Conservation (phyloP, 2,797 vertebrate genomes). For the Phoebastria nigripes region DNA sequence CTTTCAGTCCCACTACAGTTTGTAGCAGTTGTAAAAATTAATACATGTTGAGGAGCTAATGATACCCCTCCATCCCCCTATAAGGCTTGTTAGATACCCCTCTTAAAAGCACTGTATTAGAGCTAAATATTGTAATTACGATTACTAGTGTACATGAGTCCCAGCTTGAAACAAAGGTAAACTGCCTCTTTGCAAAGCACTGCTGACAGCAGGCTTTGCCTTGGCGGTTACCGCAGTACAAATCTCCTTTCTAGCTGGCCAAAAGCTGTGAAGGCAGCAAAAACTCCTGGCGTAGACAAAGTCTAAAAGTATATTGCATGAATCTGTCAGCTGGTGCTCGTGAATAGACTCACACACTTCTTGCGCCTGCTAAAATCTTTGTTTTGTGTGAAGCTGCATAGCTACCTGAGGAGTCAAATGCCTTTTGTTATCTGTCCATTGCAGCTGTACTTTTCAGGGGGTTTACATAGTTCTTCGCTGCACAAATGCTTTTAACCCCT, state of each 20-base stretch:
- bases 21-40: background rate
- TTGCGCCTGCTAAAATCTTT: background rate
- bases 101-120: background rate
- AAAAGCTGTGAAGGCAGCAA: background rate
- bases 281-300: background rate
- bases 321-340: background rate
- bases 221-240: background rate
- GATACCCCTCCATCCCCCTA: background rate
- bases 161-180: slow-evolving; percentile 25
- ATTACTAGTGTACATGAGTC: background rate
- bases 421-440: background rate
- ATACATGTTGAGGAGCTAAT: background rate
- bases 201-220: slow-evolving; percentile 9
- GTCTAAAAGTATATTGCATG: background rate
- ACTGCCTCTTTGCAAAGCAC: slow-evolving; percentile 21
- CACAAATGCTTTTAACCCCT: background rate
- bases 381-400: background rate
- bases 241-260: background rate
- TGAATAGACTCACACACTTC: background rate
- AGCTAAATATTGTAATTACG: slow-evolving; percentile 30
- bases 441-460: background rate
- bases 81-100: background rate
- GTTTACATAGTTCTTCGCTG: background rate
- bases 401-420: background rate
- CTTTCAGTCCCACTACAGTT: background rate